Evolutionary conservation across 2,797 vertebrate species (phyloP).

Genomic region (Sebastes flavidus): DNA sequence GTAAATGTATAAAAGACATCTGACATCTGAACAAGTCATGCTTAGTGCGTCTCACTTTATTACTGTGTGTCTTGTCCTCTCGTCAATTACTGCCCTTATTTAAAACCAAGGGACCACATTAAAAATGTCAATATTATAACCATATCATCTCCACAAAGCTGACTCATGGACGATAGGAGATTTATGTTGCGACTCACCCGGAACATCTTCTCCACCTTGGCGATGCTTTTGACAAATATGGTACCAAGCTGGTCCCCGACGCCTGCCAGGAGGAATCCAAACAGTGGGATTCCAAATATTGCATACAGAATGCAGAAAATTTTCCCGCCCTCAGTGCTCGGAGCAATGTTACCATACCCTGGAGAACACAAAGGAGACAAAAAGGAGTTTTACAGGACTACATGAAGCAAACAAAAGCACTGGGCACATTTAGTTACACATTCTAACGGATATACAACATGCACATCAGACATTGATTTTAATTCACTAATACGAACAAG

Average conservation of each 20-base stretch:
- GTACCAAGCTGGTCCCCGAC: constrained; percentile 98
- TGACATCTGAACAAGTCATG: neutral
- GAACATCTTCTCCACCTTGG: constrained; percentile 95
- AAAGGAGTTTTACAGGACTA: neutral
- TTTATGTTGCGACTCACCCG: constrained; percentile 83
- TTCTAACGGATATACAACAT: neutral
- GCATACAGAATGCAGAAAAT: constrained; percentile 98
- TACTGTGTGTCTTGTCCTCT: neutral
- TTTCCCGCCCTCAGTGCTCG: constrained; percentile 95
- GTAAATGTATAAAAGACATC: neutral
- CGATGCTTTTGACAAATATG: constrained; percentile 96
- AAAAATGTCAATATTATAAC: neutral
- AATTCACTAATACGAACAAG: neutral
- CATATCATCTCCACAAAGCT: neutral
- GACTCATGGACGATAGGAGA: neutral
- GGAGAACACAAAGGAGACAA: neutral
- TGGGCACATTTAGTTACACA: neutral
- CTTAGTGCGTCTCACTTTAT: neutral
- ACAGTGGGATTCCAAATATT: constrained; percentile 96
- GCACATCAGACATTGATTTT: neutral
- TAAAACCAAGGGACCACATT: neutral
- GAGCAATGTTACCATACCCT: constrained; percentile 82
- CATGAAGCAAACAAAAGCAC: neutral
- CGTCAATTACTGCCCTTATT: neutral
- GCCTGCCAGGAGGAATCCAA: constrained; percentile 95